phyloP scores from a whole-genome alignment of 2,888 invertebrate genomes.

The Habrosyne pyritoides region DNA sequence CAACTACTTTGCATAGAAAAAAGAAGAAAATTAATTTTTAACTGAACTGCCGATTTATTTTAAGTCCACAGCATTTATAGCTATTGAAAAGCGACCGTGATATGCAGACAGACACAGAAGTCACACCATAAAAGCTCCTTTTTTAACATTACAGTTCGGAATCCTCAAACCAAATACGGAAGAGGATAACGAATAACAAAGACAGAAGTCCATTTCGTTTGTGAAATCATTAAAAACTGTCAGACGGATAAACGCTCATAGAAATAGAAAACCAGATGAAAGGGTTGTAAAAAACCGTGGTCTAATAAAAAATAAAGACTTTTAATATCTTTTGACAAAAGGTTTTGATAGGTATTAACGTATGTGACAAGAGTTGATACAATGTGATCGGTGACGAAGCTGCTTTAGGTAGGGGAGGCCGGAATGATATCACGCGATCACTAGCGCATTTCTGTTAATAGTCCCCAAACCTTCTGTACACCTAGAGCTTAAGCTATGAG shows the following conservation, averaged over 20 bases:
- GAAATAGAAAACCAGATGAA: slow-evolving; percentile 18
- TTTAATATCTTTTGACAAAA: slow-evolving; percentile 26
- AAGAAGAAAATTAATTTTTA: too few relatives aligned
- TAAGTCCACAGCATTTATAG: too few relatives aligned
- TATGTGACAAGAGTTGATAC: slow-evolving; percentile 38
- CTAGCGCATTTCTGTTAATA: slow-evolving; percentile 71
- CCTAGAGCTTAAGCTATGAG: slow-evolving; percentile 19
- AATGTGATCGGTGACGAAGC: slow-evolving; percentile 56
- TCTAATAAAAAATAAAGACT: slow-evolving; percentile 14
- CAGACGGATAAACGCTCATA: slow-evolving; percentile 29
- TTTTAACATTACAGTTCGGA: neutral
- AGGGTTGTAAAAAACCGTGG: slow-evolving; percentile 10
- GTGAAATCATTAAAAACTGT: slow-evolving; percentile 36
- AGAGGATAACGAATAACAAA: slow-evolving; percentile 14
- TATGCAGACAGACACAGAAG: too few relatives aligned
- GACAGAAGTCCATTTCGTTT: slow-evolving; percentile 22
- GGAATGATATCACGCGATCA: slow-evolving; percentile 67
- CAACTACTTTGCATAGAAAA: too few relatives aligned
- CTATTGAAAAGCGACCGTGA: too few relatives aligned
- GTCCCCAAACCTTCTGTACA: slow-evolving; percentile 42
- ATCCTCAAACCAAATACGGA: too few relatives aligned
- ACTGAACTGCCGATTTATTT: too few relatives aligned
- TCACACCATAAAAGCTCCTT: too few relatives aligned
- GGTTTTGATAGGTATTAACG: slow-evolving; percentile 5
- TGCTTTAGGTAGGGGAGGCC: slow-evolving; percentile 35